These are phyloP conservation scores for Deroplatys truncata DNA, from an alignment of 2,888 invertebrate species.

Conservation along the genomic window DNA sequence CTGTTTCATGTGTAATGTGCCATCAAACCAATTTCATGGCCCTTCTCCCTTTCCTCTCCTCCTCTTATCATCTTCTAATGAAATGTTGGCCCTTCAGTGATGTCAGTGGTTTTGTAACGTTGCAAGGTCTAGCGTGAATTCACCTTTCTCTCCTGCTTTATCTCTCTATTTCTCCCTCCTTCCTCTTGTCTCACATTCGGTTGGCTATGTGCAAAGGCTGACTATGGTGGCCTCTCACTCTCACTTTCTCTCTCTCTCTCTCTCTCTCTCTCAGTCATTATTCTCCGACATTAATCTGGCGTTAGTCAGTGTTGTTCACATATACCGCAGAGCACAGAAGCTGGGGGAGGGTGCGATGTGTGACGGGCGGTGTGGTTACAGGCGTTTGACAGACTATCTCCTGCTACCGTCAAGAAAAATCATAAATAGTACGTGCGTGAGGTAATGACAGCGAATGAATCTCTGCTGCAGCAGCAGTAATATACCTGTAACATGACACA, in stretches of 20 bases:
- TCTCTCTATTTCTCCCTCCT: neutral
- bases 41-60: neutral
- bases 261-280: constrained; percentile 14
- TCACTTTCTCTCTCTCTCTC: neutral
- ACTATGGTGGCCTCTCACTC: no score
- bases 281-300: constrained; percentile 23
- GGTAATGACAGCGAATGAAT: no score
- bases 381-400: neutral
- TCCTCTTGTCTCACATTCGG: neutral
- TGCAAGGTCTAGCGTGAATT: neutral
- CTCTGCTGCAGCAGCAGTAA: no score
- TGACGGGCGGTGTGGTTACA: neutral
- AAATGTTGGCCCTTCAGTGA: neutral
- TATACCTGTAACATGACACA: no score
- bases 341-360: neutral
- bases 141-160: neutral
- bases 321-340: neutral
- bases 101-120: neutral
- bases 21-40: neutral
- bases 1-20: neutral
- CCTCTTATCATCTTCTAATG: neutral
- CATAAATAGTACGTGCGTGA: no score
- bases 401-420: neutral
- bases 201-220: neutral
- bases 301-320: constrained; percentile 2